Conservation (phyloP, 2,888 invertebrate species). For the Pyrgus malvae region DNA sequence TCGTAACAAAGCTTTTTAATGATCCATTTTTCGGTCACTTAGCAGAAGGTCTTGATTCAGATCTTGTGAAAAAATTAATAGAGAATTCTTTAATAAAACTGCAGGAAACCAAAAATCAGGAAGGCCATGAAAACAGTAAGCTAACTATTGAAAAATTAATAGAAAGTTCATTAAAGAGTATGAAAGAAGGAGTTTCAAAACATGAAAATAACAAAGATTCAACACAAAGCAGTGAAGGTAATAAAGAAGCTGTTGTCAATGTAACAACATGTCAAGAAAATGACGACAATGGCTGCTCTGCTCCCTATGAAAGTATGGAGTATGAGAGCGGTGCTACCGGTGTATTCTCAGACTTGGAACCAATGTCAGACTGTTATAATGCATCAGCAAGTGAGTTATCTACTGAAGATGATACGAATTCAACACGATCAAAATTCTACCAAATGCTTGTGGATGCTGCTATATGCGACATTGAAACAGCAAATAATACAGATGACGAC, state of each 20-base stretch:
- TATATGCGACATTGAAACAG: conserved; percentile 84
- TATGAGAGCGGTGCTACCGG: conserved; percentile 82
- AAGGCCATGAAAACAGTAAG: conserved; percentile 69
- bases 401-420: conserved; percentile 84
- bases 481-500: conserved; percentile 83
- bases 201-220: conserved; percentile 42
- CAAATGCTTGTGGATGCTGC: conserved; percentile 87
- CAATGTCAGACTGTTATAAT: conserved; percentile 87
- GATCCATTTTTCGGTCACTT: conserved; percentile 85
- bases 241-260: conserved; percentile 46
- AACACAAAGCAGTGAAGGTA: conserved; percentile 46
- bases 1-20: conserved; percentile 83
- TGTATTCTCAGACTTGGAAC: conserved; percentile 77
- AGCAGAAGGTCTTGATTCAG: conserved; percentile 83
- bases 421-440: conserved; percentile 87
- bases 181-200: conserved; percentile 61
- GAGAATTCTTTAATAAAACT: conserved; percentile 86
- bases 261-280: conserved; percentile 54
- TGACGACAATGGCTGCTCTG: conserved; percentile 84
- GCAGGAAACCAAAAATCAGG: conserved; percentile 71
- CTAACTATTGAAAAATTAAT: conserved; percentile 77
- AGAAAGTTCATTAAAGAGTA: conserved; percentile 69
- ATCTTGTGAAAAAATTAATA: conserved; percentile 83
- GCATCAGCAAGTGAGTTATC: conserved; percentile 85
- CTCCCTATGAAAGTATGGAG: conserved; percentile 89